These are phyloP conservation scores for Adela reaumurella DNA, from an alignment of 2,888 invertebrate genomes.

Conservation along the genomic window DNA sequence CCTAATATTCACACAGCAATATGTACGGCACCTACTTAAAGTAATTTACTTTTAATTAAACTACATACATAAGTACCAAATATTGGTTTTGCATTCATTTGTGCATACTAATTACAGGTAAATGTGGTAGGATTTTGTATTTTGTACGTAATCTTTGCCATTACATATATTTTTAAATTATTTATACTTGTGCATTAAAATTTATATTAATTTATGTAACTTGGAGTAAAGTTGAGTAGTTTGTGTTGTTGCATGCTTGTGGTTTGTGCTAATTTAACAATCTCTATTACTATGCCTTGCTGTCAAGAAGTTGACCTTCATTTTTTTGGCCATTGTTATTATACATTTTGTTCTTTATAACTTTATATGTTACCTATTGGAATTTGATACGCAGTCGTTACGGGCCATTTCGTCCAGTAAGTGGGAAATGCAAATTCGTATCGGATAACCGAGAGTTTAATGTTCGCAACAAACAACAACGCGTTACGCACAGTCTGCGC, in stretches of 20 bases:
- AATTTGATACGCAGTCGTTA: conserved; percentile 4
- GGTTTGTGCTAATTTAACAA: conserved; percentile 1
- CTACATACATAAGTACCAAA: too few relatives aligned
- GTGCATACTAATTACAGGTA: too few relatives aligned
- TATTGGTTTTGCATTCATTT: too few relatives aligned
- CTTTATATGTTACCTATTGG: conserved; percentile 36
- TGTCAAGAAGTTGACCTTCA: conserved; percentile 95
- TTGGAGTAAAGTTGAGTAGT: too few relatives aligned
- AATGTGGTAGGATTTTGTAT: too few relatives aligned
- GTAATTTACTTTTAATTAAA: too few relatives aligned
- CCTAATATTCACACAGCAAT: too few relatives aligned
- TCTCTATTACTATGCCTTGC: conserved; percentile 49
- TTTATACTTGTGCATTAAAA: too few relatives aligned
- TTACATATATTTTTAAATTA: too few relatives aligned
- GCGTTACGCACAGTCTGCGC: conserved; percentile 45
- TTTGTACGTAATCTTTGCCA: too few relatives aligned
- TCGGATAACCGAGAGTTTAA: conserved; percentile 12
- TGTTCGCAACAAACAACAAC: conserved; percentile 49
- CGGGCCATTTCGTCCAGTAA: conserved; percentile 22
- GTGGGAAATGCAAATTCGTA: neutral
- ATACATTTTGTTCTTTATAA: conserved; percentile 53
- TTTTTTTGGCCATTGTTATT: conserved; percentile 85
- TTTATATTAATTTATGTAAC: too few relatives aligned
- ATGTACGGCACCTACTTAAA: too few relatives aligned
- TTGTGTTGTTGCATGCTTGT: conserved; percentile 8